These are phyloP conservation scores for Taxidea taxus DNA, from an alignment of 2,113 vertebrate genomes.

Conservation along the genomic window DNA sequence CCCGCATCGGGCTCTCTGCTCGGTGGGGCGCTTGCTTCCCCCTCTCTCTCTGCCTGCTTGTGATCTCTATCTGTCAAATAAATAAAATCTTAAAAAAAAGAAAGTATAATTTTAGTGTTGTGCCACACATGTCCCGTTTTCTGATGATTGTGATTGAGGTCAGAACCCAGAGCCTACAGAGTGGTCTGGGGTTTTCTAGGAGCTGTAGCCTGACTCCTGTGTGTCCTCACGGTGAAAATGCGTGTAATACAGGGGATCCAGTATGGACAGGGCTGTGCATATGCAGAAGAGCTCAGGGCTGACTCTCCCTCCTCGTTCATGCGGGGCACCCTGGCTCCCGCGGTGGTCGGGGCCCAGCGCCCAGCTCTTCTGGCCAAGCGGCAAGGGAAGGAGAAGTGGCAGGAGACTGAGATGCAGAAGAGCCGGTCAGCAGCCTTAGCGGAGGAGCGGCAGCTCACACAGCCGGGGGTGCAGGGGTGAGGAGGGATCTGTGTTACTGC, in stretches of 20 bases:
- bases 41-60: too few species aligned
- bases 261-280: fast-evolving
- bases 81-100: too few species aligned
- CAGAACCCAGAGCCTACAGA: too few species aligned
- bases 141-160: background rate
- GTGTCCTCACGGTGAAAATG: background rate
- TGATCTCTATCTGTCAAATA: too few species aligned
- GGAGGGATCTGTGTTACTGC: background rate
- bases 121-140: fast-evolving
- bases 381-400: conserved; percentile 81
- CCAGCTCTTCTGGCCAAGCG: conserved; percentile 73
- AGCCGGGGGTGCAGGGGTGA: conserved; percentile 80
- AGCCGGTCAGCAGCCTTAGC: conserved; percentile 78
- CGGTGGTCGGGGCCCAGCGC: conserved; percentile 82
- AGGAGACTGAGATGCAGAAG: conserved; percentile 87
- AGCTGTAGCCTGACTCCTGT: background rate
- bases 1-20: too few species aligned
- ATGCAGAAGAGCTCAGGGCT: too few species aligned
- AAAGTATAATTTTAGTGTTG: background rate
- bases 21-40: too few species aligned
- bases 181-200: background rate
- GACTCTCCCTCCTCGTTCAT: background rate
- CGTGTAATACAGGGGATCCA: too few species aligned
- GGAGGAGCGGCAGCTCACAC: conserved; percentile 82
- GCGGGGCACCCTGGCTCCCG: background rate